Evolutionary conservation across 35 echinoderm and acorn worm genomes (phyloP).

Genomic region (Holothuria glaberrima): DNA sequence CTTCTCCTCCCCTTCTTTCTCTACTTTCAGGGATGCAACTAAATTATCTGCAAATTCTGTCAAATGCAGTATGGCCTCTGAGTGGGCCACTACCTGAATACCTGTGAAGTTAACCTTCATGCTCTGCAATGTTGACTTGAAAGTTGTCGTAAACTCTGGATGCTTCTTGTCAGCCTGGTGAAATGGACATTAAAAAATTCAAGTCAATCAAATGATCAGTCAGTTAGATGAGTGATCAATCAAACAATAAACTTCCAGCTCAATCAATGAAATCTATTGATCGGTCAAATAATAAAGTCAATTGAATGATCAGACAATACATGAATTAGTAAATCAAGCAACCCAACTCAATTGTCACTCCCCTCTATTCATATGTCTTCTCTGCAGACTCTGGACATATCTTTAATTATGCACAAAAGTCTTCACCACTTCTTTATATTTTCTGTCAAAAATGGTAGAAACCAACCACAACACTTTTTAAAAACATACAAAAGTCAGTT

Average conservation of each 20-base stretch:
- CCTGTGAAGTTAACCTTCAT: constrained; percentile 79
- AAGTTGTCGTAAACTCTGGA: constrained; percentile 88
- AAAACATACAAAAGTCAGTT: too few species aligned
- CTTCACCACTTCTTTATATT: too few species aligned
- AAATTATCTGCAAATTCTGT: constrained; percentile 88
- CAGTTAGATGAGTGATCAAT: too few species aligned
- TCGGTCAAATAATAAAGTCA: too few species aligned
- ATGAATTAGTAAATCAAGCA: background rate
- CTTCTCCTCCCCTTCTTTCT: constrained; percentile 59
- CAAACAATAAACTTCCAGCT: background rate
- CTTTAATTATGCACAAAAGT: too few species aligned
- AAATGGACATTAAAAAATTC: background rate
- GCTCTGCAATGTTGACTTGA: constrained; percentile 81
- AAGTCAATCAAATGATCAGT: too few species aligned
- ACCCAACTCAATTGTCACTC: too few species aligned
- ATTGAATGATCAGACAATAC: too few species aligned
- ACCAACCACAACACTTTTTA: too few species aligned
- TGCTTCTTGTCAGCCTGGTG: constrained; percentile 81
- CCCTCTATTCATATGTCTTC: too few species aligned
- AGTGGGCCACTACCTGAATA: constrained; percentile 84
- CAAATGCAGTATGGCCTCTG: constrained; percentile 91
- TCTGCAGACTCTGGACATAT: too few species aligned
- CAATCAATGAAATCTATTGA: background rate
- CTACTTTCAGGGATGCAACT: constrained; percentile 70
- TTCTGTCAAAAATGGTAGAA: too few species aligned